Base-by-base conservation (phyloP, 2,113 vertebrate genomes). In the Vidua macroura region DNA sequence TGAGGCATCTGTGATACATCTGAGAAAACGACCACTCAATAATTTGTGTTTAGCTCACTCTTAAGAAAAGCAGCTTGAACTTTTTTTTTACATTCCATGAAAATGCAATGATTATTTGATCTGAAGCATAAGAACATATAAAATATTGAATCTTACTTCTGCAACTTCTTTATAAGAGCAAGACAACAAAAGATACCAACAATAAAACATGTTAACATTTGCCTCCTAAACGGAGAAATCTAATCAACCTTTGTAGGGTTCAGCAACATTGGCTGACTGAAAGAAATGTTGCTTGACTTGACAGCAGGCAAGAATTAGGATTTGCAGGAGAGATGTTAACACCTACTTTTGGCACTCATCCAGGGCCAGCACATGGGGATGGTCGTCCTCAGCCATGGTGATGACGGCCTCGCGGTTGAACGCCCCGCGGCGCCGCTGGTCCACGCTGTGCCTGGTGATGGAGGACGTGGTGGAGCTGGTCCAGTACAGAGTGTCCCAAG, bases 401-500 rank as follows among this genome's bases (percentile, higher is more conserved):
- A 99, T 98, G 23, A 99, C 99, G 2, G 99, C 98, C 96, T 99
- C 98, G 44, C 98, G 97, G 75, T 97, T 93, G 88, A 99, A 98
- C 2, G 99, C 98, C 23, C 98, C 98, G 1, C 90, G 97, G 59
- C 98, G 97, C 22, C 90, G 98, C 96, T 99, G 99, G 94, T 99
- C 98, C 79, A 99, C 98, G 5, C 98, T 98, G 91, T 99, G 98
- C 66, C 99, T 98, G 44, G 97, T 99, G 96, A 99, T 99, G 74
- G 98, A 99, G 68, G 99, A 99, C 4, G 98, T 99, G 28, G 99
- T 99, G 51, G 99, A 99, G 94, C 99, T 99, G 95, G 99, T 99
- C 99, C 99, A 99, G 92, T 99, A 99, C 19, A 99, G 96, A 7
- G 99, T 98, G 96, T 99, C 99, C 99, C 99, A 99, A n/a, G 98